Base-by-base conservation (phyloP, 2,113 vertebrate species). In the Phalacrocorax pelagicus region DNA sequence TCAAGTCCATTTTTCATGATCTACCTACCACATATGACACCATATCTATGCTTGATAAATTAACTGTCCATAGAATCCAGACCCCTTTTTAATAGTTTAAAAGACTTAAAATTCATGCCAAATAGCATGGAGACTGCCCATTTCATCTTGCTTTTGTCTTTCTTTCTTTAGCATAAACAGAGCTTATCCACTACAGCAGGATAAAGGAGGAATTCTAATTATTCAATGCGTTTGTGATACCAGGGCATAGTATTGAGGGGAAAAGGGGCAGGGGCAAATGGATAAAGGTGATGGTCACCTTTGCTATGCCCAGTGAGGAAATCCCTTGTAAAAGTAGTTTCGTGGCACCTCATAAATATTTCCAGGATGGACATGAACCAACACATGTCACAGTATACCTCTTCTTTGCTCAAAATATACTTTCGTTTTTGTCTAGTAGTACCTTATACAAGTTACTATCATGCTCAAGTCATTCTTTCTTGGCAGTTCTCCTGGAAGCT, bases 1-100 rank as follows among this genome's bases (percentile, higher is more conserved):
- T 72, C 24, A 81, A 77, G n/a, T 87, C 93, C 27, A 55, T 95
- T 97, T 97, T 97, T 96, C 88, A 94, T 82, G 75, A 80, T n/a
- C 66, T 92, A 91, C 67, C 77, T 92, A 54, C 63, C 74, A 59
- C 29, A 12, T 62, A 78, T 82, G 69, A 92, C 59, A 90, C 23
- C 7, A 42, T 95, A 22, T 23, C 82, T 69, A 82, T 63, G 71
- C 83, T 58, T 96, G 93, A 97, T 87, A 93, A 97, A 97, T 96
- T 85, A 94, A 86, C 74, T 85, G 46, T 94, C 70, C 52, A 80
- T 72, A 79, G 63, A 96, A 92, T 82, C 77, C 62, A 89, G 71
- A 74, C 17, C 58, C 29, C 36, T 85, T 71, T 74, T 95, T 92
- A 97, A 81, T 92, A 88, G 83, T 79, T 96, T 94, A 92, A 96